A percentile compares a stretch with the other conserved stretches of the same genome.
These are phyloP conservation scores for Salvator merianae DNA, from an alignment of 2,113 vertebrate genomes.

Conservation along the genomic window DNA sequence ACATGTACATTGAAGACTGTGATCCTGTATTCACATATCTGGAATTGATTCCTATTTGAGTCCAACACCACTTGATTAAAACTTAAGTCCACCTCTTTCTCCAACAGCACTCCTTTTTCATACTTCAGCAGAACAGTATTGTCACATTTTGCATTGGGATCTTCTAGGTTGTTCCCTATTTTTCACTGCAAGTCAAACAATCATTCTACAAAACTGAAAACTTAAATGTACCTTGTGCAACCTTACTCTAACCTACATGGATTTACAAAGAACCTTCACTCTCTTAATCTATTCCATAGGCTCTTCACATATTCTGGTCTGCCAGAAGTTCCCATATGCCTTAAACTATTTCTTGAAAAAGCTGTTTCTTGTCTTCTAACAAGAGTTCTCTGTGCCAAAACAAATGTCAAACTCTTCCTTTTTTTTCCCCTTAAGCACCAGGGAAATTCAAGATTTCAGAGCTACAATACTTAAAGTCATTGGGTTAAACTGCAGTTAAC, in stretches of 20 bases:
- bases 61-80: neutral
- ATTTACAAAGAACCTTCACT: neutral
- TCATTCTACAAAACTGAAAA: neutral
- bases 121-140: neutral
- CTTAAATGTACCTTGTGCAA: neutral
- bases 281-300: neutral
- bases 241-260: neutral
- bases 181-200: neutral
- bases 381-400: neutral
- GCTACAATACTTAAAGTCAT: neutral
- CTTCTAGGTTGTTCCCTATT: neutral
- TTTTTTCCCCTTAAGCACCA: neutral
- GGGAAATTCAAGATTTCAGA: neutral
- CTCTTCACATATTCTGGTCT: too few relatives aligned
- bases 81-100: too few relatives aligned
- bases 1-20: neutral
- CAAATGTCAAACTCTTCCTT: neutral
- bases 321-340: too few relatives aligned
- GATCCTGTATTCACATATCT: neutral
- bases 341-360: too few relatives aligned
- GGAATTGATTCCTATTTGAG: neutral
- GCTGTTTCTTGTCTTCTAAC: neutral
- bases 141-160: neutral
- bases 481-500: neutral
- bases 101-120: neutral